Evolutionary conservation across 2,113 vertebrate genomes (phyloP).

Genomic region (Vanacampus margaritifer): DNA sequence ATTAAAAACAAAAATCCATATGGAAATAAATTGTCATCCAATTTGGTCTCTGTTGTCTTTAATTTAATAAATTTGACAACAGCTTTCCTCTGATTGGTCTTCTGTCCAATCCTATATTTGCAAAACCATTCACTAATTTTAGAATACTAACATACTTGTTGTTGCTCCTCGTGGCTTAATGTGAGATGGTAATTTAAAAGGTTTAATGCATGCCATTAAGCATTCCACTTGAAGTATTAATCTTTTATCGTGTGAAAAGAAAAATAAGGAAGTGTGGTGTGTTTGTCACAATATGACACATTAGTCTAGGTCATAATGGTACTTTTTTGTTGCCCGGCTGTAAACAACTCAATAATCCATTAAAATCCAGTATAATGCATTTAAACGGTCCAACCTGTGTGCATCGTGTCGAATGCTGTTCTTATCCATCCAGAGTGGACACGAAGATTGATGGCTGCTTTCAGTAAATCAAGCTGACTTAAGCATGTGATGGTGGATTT

Average conservation of each 20-base stretch:
- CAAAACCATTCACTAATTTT: not conserved
- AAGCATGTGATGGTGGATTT: not conserved
- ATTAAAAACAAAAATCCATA: too few species aligned
- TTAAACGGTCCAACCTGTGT: not conserved
- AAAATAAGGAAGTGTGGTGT: not conserved
- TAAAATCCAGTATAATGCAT: not conserved
- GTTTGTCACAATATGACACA: not conserved
- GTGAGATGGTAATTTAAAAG: not conserved
- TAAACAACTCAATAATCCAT: not conserved
- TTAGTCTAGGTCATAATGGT: not conserved
- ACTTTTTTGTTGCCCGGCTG: not conserved
- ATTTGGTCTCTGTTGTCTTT: too few species aligned
- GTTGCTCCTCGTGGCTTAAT: not conserved
- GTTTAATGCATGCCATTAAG: not conserved
- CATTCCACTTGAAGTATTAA: not conserved
- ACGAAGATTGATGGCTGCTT: not conserved
- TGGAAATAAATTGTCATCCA: too few species aligned
- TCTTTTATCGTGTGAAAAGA: not conserved
- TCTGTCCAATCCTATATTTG: not conserved
- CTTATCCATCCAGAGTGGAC: not conserved
- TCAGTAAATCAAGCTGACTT: not conserved
- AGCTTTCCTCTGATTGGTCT: too few species aligned
- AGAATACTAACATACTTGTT: not conserved
- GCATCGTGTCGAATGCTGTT: not conserved
- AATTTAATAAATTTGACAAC: too few species aligned